These are phyloP conservation scores for Spilogale gracilis DNA, from an alignment of 2,113 vertebrate species.

Conservation along the genomic window DNA sequence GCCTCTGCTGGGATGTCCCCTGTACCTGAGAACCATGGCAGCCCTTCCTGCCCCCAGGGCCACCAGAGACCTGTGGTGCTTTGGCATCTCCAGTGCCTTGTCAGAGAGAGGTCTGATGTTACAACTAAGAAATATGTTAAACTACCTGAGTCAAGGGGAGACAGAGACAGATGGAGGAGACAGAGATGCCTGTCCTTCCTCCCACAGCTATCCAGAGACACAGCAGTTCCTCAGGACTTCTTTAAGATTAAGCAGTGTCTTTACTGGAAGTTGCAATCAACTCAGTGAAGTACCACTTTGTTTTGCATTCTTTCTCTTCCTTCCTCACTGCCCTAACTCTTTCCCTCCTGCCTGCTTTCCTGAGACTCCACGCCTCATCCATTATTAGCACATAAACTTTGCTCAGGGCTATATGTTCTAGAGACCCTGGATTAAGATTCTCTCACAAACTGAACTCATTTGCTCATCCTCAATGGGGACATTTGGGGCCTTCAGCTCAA, in stretches of 20 bases:
- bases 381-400: neutral
- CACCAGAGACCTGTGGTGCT: neutral
- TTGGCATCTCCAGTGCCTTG: no score
- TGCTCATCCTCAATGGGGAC: neutral
- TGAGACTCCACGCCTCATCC: neutral
- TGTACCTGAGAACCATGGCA: neutral
- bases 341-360: neutral
- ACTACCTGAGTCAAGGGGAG: neutral
- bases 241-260: neutral
- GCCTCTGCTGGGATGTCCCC: neutral
- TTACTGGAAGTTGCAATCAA: no score
- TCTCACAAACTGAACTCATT: neutral
- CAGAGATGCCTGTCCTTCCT: neutral
- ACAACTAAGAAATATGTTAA: neutral
- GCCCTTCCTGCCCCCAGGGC: fast-evolving
- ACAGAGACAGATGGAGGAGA: neutral
- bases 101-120: neutral
- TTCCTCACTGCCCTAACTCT: no score
- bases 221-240: fast-evolving
- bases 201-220: neutral
- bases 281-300: neutral
- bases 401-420: neutral
- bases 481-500: neutral
- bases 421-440: neutral
- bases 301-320: neutral